Percentiles rank a stretch among this genome's conserved stretches.
phyloP scores from a whole-genome alignment of 2,888 invertebrate genomes.

The Tachina lurida region DNA sequence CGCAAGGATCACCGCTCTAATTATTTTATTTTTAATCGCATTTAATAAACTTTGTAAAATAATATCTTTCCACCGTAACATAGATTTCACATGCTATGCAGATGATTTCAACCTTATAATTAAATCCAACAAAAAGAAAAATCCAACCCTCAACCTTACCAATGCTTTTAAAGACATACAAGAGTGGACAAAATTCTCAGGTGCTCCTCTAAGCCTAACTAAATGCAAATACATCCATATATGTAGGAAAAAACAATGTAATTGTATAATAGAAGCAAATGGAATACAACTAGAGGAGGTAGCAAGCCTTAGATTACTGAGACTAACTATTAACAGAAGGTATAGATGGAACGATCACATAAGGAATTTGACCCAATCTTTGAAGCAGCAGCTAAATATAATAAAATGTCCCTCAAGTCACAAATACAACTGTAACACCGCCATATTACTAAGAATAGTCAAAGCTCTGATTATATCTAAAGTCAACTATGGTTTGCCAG shows the following conservation, averaged over 20 bases:
- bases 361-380: neutral
- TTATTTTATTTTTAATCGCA: neutral
- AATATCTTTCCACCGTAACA: too few species aligned
- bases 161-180: too few species aligned
- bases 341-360: neutral
- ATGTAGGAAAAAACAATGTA: too few species aligned
- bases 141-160: too few species aligned
- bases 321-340: neutral
- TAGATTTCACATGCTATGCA: too few species aligned
- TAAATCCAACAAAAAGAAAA: neutral
- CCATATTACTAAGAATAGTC: neutral
- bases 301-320: neutral
- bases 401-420: neutral
- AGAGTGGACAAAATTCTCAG: too few species aligned
- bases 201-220: too few species aligned
- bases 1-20: slow-evolving; percentile 2
- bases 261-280: too few species aligned
- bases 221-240: too few species aligned
- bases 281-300: too few species aligned
- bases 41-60: neutral
- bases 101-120: neutral
- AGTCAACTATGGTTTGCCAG: neutral
- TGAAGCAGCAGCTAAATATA: neutral
- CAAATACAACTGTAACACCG: neutral
- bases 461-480: slow-evolving; percentile 1